A percentile compares a stretch with the other conserved stretches of the same genome.
phyloP scores from a whole-genome alignment of 2,888 invertebrate genomes.

The Scelioninae gen. 2 region DNA sequence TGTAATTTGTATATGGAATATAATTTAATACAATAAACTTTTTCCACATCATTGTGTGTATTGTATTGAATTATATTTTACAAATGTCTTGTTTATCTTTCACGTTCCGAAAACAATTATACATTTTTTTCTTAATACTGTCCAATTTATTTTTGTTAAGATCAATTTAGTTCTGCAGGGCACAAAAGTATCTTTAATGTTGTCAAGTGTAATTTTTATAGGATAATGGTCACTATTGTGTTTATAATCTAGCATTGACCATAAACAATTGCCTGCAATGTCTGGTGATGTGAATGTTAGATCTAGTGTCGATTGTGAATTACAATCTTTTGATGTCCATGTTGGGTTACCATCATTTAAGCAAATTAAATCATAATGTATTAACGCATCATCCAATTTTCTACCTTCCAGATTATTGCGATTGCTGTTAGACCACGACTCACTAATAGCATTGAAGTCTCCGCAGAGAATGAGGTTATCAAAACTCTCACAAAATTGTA shows the following conservation, averaged over 20 bases:
- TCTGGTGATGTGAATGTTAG: neutral
- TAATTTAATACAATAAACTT: too few relatives aligned
- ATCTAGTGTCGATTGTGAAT: neutral
- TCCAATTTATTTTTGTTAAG: too few relatives aligned
- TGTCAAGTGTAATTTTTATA: too few relatives aligned
- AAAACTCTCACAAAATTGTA: neutral
- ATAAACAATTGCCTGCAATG: neutral
- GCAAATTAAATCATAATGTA: neutral
- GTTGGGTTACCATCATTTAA: conserved; percentile 2
- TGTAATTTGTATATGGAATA: too few relatives aligned
- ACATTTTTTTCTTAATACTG: too few relatives aligned
- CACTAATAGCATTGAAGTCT: neutral
- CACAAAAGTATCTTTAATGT: too few relatives aligned
- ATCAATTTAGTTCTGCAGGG: too few relatives aligned
- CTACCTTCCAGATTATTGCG: neutral
- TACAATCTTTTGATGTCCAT: neutral
- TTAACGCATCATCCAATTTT: neutral
- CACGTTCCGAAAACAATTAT: too few relatives aligned
- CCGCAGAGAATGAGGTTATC: neutral
- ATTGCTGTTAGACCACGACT: neutral
- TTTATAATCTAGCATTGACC: neutral
- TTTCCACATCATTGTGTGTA: too few relatives aligned
- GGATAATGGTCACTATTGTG: conserved; percentile 18
- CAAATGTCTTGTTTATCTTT: too few relatives aligned
- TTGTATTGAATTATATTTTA: too few relatives aligned